Evolutionary conservation across 1,140 invertebrate genomes (phyloP).

Genomic region (Chymomyza costata): DNA sequence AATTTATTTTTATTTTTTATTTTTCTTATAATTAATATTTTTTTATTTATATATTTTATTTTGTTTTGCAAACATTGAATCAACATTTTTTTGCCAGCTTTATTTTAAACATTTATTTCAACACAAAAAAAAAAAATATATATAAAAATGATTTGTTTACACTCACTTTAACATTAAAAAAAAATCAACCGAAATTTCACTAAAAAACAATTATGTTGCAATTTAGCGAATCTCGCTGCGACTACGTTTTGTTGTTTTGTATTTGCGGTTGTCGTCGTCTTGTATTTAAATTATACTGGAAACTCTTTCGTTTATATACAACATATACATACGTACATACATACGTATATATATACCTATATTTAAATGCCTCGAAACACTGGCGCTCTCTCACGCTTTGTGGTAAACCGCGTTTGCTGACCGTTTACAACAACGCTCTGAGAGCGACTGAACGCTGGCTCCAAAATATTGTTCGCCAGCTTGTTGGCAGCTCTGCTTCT

Average conservation of each 20-base stretch:
- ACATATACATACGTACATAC: too few species aligned
- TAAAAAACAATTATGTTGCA: conserved; percentile 11
- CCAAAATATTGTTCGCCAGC: conserved; percentile 15
- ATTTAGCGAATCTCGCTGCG: too few species aligned
- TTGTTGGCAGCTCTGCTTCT: conserved; percentile 31
- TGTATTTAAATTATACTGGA: too few species aligned
- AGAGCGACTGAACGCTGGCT: conserved; percentile 54
- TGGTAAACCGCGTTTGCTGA: conserved; percentile 42
- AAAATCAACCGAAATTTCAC: too few species aligned
- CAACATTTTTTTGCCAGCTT: neutral
- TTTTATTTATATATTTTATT: neutral
- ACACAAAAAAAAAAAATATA: conserved; percentile 25
- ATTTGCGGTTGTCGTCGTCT: too few species aligned
- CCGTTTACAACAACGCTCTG: conserved; percentile 66
- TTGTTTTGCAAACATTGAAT: neutral
- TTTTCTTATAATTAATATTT: conserved; percentile 1
- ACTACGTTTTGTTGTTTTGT: conserved; percentile 11
- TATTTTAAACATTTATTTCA: conserved; percentile 5
- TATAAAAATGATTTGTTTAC: conserved; percentile 16
- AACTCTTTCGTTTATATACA: too few species aligned
- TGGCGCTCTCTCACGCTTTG: conserved; percentile 34
- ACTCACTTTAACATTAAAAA: conserved; percentile 43
- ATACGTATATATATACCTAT: too few species aligned
- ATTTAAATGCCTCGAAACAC: conserved; percentile 29
- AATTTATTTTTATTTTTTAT: conserved; percentile 17